Conservation (phyloP, 2,888 invertebrate species). For the Drosophila histrio region DNA sequence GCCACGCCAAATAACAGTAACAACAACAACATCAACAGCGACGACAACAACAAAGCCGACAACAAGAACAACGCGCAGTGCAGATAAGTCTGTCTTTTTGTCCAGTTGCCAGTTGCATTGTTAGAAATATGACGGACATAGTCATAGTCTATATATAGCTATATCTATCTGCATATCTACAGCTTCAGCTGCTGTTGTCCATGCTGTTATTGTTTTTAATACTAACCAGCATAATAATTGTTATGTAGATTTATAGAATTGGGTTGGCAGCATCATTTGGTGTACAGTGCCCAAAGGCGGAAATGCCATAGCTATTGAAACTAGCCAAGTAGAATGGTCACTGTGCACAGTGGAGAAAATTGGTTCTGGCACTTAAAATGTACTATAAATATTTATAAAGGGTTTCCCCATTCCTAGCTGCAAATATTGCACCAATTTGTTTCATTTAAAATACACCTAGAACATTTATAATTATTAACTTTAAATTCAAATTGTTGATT, state of each 20-base stretch:
- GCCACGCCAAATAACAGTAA: conserved; percentile 63
- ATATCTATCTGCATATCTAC: background rate
- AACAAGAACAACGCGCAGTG: conserved; percentile 38
- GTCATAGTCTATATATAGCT: conserved; percentile 33
- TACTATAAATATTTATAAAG: too few species aligned
- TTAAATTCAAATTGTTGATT: too few species aligned
- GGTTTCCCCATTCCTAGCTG: too few species aligned
- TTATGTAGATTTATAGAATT: conserved; percentile 74
- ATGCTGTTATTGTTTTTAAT: conserved; percentile 68
- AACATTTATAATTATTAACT: too few species aligned
- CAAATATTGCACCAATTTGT: too few species aligned
- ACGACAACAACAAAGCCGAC: conserved; percentile 28
- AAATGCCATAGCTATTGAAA: conserved; percentile 25
- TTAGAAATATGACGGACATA: conserved; percentile 63
- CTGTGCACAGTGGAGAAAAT: conserved; percentile 17
- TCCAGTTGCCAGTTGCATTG: conserved; percentile 70
- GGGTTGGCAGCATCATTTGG: conserved; percentile 52
- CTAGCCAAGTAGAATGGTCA: conserved; percentile 4
- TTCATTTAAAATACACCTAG: too few species aligned
- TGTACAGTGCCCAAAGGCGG: conserved; percentile 30
- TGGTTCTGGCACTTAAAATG: too few species aligned
- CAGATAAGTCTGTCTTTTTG: conserved; percentile 63
- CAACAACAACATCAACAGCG: conserved; percentile 23
- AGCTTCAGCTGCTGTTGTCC: conserved; percentile 3
- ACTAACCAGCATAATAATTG: conserved; percentile 72